Evolutionary conservation across 2,888 invertebrate genomes (phyloP).

Genomic region (Erynnis tages): DNA sequence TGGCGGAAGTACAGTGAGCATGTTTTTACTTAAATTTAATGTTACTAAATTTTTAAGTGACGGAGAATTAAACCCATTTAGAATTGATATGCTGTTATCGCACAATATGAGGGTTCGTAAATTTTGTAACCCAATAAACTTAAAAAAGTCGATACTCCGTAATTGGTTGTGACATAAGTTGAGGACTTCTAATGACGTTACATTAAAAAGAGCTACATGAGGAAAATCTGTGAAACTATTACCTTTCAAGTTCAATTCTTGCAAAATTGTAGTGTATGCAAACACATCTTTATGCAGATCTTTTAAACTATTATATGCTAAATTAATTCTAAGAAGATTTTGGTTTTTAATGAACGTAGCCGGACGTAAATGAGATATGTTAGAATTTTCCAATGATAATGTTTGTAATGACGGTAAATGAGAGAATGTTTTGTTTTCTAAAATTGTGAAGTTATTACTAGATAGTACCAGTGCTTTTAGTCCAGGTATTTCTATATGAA

Average conservation of each 20-base stretch:
- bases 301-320: slow-evolving; percentile 86
- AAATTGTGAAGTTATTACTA: slow-evolving; percentile 88
- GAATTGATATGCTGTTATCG: slow-evolving; percentile 87
- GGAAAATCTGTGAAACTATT: slow-evolving; percentile 90
- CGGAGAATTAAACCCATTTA: slow-evolving; percentile 89
- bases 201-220: slow-evolving; percentile 88
- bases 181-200: slow-evolving; percentile 87
- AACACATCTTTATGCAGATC: slow-evolving; percentile 88
- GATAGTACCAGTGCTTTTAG: slow-evolving; percentile 87
- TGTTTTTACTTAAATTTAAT: slow-evolving; percentile 89
- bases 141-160: slow-evolving; percentile 87
- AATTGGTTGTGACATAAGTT: slow-evolving; percentile 86
- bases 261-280: slow-evolving; percentile 86
- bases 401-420: slow-evolving; percentile 90
- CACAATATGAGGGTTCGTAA: slow-evolving; percentile 88
- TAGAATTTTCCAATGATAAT: slow-evolving; percentile 85
- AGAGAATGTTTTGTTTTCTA: slow-evolving; percentile 87
- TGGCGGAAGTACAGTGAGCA: slow-evolving; percentile 87
- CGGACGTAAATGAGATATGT: slow-evolving; percentile 85
- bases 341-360: slow-evolving; percentile 89
- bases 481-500: slow-evolving; percentile 88
- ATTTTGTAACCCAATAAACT: slow-evolving; percentile 87
- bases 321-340: slow-evolving; percentile 86
- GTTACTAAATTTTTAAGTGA: slow-evolving; percentile 87
- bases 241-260: slow-evolving; percentile 87